Percentiles rank a stretch among this genome's conserved stretches.
Conservation (phyloP, 1,140 invertebrate genomes). For the Drosophila micromelanica region DNA sequence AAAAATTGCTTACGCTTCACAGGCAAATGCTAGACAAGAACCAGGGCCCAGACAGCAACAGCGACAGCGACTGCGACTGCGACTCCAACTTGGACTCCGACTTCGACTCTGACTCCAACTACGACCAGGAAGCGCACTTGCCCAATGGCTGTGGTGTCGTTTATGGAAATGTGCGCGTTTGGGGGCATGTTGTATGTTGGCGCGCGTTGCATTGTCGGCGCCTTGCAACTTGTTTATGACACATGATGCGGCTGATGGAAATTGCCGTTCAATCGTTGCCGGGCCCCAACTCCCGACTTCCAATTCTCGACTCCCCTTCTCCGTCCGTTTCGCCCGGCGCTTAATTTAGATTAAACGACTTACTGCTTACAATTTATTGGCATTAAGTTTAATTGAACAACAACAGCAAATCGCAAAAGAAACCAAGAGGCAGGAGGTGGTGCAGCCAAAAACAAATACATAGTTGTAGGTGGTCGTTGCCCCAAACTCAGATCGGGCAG, state of each 20-base stretch:
- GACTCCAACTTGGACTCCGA: background rate
- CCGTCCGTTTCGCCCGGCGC: constrained; percentile 43
- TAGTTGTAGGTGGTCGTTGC: constrained; percentile 73
- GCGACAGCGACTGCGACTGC: background rate
- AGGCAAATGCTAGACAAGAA: constrained; percentile 49
- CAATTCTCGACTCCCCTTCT: background rate
- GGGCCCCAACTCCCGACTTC: constrained; percentile 1
- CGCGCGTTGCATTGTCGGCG: constrained; percentile 56
- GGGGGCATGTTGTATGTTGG: constrained; percentile 20
- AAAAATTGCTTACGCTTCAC: constrained; percentile 75
- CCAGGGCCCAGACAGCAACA: constrained; percentile 5
- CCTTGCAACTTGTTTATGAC: constrained; percentile 81
- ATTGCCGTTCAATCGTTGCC: constrained; percentile 58
- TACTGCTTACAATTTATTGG: constrained; percentile 81
- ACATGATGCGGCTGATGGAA: constrained; percentile 76
- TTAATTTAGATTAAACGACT: constrained; percentile 82
- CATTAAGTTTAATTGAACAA: constrained; percentile 77
- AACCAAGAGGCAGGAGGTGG: background rate
- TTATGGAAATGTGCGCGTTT: constrained; percentile 57
- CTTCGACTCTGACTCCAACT: background rate
- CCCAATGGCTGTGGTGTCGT: constrained; percentile 51
- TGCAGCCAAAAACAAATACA: constrained; percentile 45
- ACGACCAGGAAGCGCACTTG: constrained; percentile 58
- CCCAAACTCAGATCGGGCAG: background rate
- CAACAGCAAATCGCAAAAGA: constrained; percentile 19